Base-by-base conservation (phyloP, 1,140 invertebrate species). In the Augochlora pura region DNA sequence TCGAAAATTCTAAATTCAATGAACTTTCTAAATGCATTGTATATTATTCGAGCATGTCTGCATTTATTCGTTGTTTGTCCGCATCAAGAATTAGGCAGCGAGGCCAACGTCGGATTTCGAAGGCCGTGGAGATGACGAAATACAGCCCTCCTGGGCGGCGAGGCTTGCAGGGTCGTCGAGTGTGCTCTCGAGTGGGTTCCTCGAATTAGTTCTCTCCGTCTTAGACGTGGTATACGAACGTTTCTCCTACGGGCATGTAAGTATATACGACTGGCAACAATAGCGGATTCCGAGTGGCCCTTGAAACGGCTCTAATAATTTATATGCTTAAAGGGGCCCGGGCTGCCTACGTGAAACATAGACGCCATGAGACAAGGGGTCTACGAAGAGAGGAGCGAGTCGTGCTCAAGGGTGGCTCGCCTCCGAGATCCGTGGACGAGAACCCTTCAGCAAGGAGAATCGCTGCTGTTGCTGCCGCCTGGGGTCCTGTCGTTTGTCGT, bases 301-400 rank as follows among this genome's bases (percentile, higher is more conserved):
- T 90, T 88, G 87, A 90, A 85, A 81, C 86, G 82, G 88, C 87
- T 90, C 88, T 90, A 90, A 90, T 90, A 90, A 90, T 90, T 90
- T 90, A 90, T 90, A 90, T 89, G 89, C 89, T 90, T 89, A 90
- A 90, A 89, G 88, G 86, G 87, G 84, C 85, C 85, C 82, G 74
- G 85, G 83, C 81, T 90, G 84, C 86, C 83, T 89, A 89, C 88
- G 87, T 90, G 89, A 89, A 90, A 90, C 86, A 84, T 90, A 89
- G 88, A 90, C 87, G 87, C 88, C 87, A 83, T 81, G 83, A 90
- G 88, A 90, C 88, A 90, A 90, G 88, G 84, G 86, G 86, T 80
- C 84, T 89, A 84, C 80, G 78, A 69, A 62, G 69, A 80, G 81
- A 86, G 72, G 74, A 89, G 84, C 81, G 85, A 90, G 87, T 89